These are phyloP conservation scores for Eclectus roratus DNA, from an alignment of 2,113 vertebrate species.

Conservation along the genomic window DNA sequence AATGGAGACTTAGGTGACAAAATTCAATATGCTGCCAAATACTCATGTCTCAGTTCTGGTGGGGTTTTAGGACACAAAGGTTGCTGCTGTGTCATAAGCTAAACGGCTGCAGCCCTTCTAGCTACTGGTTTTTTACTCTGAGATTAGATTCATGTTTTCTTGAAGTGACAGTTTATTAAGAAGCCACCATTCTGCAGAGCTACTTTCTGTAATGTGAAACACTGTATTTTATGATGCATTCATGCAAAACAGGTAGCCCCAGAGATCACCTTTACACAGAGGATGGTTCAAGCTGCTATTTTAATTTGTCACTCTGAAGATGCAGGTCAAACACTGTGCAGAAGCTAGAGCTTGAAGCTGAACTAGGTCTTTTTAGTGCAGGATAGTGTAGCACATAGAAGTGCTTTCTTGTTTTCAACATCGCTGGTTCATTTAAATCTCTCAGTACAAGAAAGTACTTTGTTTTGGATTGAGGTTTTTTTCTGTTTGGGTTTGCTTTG, in stretches of 20 bases:
- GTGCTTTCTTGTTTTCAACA: not conserved
- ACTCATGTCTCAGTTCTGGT: not conserved
- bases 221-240: not conserved
- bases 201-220: conserved; percentile 4
- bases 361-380: not conserved
- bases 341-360: not conserved
- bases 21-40: not conserved
- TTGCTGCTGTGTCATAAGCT: not conserved
- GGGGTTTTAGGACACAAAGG: not conserved
- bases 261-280: not conserved
- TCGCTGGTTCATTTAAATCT: not conserved
- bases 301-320: not conserved
- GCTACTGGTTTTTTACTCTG: not conserved
- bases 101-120: not conserved
- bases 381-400: not conserved
- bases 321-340: not conserved
- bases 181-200: not conserved
- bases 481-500: not conserved
- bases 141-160: not conserved
- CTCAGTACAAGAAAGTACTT: not conserved
- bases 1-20: not conserved
- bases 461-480: not conserved
- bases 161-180: not conserved
- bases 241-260: not conserved
- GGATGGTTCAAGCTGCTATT: not conserved